Percentiles rank a stretch among this genome's conserved stretches.
These are phyloP conservation scores for Pipistrellus kuhlii DNA, from an alignment of 2,797 vertebrate genomes.

Conservation along the genomic window DNA sequence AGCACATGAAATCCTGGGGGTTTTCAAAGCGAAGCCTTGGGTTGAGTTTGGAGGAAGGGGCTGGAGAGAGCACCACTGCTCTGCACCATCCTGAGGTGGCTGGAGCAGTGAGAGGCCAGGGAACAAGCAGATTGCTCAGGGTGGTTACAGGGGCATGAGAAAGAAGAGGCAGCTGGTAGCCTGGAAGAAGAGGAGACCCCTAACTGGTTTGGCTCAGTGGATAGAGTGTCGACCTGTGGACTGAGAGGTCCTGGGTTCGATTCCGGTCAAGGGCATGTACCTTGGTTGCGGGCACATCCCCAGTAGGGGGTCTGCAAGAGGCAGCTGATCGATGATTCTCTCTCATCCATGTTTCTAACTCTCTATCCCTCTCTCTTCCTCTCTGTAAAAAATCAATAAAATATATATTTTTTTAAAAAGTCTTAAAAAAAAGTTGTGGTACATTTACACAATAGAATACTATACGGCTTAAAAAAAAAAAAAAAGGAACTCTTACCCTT, in stretches of 20 bases:
- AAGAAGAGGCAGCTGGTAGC: neutral
- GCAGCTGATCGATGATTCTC: too few species aligned
- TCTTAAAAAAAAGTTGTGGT: neutral
- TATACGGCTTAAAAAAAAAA: neutral
- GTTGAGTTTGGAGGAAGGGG: slow-evolving; percentile 25
- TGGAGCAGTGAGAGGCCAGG: neutral
- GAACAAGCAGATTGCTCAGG: neutral
- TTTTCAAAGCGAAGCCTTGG: neutral
- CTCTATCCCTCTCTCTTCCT: too few species aligned
- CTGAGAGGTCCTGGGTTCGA: too few species aligned
- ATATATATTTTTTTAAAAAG: too few species aligned
- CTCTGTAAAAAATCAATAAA: too few species aligned
- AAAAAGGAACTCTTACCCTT: neutral
- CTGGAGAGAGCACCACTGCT: neutral
- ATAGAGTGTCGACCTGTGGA: too few species aligned
- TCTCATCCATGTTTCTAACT: too few species aligned
- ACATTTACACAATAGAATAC: neutral
- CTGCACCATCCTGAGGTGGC: neutral
- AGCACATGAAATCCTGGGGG: neutral
- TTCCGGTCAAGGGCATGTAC: too few species aligned
- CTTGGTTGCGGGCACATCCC: too few species aligned
- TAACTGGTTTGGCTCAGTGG: too few species aligned
- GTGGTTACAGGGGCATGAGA: neutral
- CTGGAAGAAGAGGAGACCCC: neutral
- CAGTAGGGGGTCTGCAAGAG: too few species aligned